Evolutionary conservation across 2,113 vertebrate genomes (phyloP).

Genomic region (Manacus vitellinus): DNA sequence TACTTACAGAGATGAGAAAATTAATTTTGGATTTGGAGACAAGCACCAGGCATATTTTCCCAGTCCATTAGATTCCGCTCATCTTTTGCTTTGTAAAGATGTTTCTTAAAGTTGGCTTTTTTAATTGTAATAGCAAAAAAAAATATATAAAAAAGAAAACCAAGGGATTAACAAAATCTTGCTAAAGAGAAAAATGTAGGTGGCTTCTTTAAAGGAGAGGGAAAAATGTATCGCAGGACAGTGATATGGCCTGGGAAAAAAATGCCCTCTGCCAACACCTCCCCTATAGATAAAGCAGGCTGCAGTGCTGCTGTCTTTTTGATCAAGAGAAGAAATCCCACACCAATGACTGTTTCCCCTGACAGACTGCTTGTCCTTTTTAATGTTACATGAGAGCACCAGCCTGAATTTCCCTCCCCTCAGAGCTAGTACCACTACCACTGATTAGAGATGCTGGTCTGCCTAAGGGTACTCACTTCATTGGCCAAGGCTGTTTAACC

Average conservation of each 20-base stretch:
- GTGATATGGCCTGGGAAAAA: not conserved
- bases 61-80: not conserved
- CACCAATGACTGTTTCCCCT: constrained; percentile 53
- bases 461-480: constrained; percentile 49
- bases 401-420: constrained; percentile 66
- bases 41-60: not conserved
- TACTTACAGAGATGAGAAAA: not conserved
- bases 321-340: constrained; percentile 68
- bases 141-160: not conserved
- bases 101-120: not conserved
- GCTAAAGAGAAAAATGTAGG: not conserved
- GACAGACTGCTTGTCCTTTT: constrained; percentile 69
- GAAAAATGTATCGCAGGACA: not conserved
- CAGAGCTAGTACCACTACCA: constrained; percentile 57
- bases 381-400: constrained; percentile 72
- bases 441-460: constrained; percentile 64
- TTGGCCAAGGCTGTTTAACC: constrained; percentile 53
- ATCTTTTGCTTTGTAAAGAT: not conserved
- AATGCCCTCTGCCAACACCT: constrained; percentile 18
- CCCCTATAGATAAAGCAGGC: constrained; percentile 1
- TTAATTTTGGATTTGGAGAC: not conserved
- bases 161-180: not conserved
- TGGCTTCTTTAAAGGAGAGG: not conserved
- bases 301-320: constrained; percentile 62
- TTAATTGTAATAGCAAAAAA: not conserved